These are phyloP conservation scores for Drosophila ercepeae DNA, from an alignment of 1,140 invertebrate species.

Conservation along the genomic window DNA sequence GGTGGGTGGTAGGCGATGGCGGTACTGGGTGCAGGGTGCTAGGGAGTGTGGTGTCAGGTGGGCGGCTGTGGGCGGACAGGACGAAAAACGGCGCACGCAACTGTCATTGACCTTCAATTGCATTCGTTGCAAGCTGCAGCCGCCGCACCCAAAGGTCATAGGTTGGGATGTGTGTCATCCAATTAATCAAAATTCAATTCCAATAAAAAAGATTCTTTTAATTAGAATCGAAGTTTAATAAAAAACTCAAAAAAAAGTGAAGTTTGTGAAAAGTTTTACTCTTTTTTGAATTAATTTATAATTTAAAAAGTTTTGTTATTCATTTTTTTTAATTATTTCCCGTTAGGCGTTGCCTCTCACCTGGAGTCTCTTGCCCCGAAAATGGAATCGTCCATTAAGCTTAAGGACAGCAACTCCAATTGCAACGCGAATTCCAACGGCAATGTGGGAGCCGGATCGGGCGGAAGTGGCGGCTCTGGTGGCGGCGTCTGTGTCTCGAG, in stretches of 20 bases:
- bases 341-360: slow-evolving; percentile 47
- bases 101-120: slow-evolving; percentile 80
- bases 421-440: slow-evolving; percentile 46
- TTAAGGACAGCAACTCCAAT: slow-evolving; percentile 65
- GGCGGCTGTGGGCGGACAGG: slow-evolving; percentile 14
- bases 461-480: slow-evolving; percentile 5
- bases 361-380: slow-evolving; percentile 43
- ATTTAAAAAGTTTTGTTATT: background rate
- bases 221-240: background rate
- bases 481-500: slow-evolving; percentile 39
- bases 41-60: background rate
- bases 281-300: background rate
- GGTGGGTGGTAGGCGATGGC: slow-evolving; percentile 1
- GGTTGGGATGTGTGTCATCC: slow-evolving; percentile 53
- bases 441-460: slow-evolving; percentile 29
- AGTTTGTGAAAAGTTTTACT: background rate
- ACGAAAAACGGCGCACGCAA: slow-evolving; percentile 73
- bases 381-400: slow-evolving; percentile 80
- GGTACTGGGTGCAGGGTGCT: background rate
- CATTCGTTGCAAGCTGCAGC: slow-evolving; percentile 65
- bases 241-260: background rate
- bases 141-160: slow-evolving; percentile 79
- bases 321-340: background rate
- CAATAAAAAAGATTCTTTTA: slow-evolving; percentile 3
- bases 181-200: slow-evolving; percentile 53